A percentile compares a stretch with the other conserved stretches of the same genome.
Evolutionary conservation across 2,797 vertebrate species (phyloP).

Genomic region (Tragelaphus oryx): DNA sequence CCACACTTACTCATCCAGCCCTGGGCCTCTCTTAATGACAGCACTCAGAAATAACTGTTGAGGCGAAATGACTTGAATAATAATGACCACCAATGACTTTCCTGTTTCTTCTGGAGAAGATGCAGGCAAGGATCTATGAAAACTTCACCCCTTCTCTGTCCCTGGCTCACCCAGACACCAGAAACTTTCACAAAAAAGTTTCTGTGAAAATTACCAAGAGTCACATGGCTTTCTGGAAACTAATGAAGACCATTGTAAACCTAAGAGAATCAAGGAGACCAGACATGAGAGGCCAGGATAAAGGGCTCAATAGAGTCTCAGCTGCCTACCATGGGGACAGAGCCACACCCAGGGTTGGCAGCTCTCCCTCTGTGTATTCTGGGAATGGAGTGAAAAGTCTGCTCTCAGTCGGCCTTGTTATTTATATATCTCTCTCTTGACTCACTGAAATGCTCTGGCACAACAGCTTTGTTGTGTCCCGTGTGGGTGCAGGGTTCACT

Average conservation of each 20-base stretch:
- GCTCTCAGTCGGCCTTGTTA: neutral
- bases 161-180: neutral
- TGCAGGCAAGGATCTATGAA: neutral
- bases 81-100: neutral
- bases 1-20: neutral
- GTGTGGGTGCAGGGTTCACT: neutral
- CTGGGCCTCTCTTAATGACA: neutral
- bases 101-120: neutral
- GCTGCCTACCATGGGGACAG: neutral
- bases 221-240: neutral
- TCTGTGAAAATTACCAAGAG: neutral
- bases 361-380: neutral
- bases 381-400: neutral
- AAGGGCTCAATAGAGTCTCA: neutral
- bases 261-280: neutral
- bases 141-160: neutral
- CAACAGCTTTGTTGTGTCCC: fast-evolving
- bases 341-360: neutral
- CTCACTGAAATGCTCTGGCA: neutral
- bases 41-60: neutral
- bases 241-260: neutral
- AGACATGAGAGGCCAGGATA: neutral
- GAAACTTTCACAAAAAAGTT: neutral
- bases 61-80: neutral
- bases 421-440: neutral